phyloP scores from a whole-genome alignment of 2,113 vertebrate species.

The Aldabrachelys gigantea region DNA sequence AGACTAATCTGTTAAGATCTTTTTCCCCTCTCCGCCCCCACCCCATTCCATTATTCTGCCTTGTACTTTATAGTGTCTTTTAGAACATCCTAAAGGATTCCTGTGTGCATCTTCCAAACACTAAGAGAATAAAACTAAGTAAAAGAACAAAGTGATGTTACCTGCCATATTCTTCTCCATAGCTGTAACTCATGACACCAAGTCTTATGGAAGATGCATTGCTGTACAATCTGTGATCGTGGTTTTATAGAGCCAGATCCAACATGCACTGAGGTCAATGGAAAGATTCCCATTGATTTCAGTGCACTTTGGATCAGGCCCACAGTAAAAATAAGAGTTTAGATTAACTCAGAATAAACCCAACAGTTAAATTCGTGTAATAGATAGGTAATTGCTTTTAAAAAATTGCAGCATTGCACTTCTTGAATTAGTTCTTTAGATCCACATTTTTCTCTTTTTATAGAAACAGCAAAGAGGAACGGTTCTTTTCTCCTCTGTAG shows the following conservation, averaged over 20 bases:
- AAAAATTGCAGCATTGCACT: neutral
- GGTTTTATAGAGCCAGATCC: neutral
- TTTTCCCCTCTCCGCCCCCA: no score
- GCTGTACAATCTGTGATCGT: neutral
- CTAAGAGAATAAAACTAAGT: neutral
- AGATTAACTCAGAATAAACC: neutral
- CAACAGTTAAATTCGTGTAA: neutral
- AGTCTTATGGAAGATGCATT: neutral
- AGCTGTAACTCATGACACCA: neutral
- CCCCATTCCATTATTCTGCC: fast-evolving
- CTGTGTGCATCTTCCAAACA: neutral
- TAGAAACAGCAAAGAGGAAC: neutral
- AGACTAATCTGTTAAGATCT: fast-evolving
- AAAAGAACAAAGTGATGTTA: neutral
- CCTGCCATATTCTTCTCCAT: neutral
- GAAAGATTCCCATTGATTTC: fast-evolving
- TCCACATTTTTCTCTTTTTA: neutral
- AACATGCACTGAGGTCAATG: neutral
- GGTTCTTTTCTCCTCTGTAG: neutral
- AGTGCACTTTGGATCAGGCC: neutral
- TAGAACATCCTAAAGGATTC: neutral
- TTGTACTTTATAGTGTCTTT: neutral
- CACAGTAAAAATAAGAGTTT: neutral
- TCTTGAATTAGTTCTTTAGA: neutral
- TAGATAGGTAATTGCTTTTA: neutral